A percentile compares a stretch with the other conserved stretches of the same genome.
phyloP scores from a whole-genome alignment of 1,140 invertebrate species.

The Drosophila eugracilis region DNA sequence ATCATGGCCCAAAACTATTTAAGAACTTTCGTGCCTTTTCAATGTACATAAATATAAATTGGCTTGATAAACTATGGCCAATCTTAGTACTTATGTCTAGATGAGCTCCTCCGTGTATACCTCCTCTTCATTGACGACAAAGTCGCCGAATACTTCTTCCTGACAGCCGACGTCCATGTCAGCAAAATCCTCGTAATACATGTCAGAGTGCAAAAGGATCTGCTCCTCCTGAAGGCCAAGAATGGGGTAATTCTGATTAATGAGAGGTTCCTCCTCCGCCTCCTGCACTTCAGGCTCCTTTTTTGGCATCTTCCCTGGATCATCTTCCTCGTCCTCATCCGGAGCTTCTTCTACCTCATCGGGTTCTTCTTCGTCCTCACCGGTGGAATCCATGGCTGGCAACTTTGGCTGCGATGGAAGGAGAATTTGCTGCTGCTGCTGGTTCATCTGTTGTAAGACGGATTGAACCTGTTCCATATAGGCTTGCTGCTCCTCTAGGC shows the following conservation, averaged over 20 bases:
- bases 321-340: constrained; percentile 50
- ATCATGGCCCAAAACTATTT: background rate
- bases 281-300: constrained; percentile 6
- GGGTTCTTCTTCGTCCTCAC: constrained; percentile 58
- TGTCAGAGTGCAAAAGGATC: constrained; percentile 50
- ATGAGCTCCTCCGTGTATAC: constrained; percentile 61
- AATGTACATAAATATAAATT: constrained; percentile 21
- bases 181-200: constrained; percentile 65
- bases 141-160: constrained; percentile 73
- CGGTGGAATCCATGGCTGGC: constrained; percentile 59
- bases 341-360: constrained; percentile 24
- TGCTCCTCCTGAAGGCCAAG: constrained; percentile 29
- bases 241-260: constrained; percentile 4
- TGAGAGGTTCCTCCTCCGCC: constrained; percentile 4
- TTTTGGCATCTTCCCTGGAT: constrained; percentile 7
- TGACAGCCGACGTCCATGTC: constrained; percentile 77
- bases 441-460: constrained; percentile 71
- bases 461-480: constrained; percentile 71
- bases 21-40: background rate
- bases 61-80: constrained; percentile 10
- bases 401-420: constrained; percentile 4
- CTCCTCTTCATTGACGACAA: constrained; percentile 70
- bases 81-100: constrained; percentile 44
- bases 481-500: constrained; percentile 58
- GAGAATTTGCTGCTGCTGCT: constrained; percentile 44